phyloP scores from a whole-genome alignment of 2,888 invertebrate genomes.

The Hofmannophila pseudospretella region DNA sequence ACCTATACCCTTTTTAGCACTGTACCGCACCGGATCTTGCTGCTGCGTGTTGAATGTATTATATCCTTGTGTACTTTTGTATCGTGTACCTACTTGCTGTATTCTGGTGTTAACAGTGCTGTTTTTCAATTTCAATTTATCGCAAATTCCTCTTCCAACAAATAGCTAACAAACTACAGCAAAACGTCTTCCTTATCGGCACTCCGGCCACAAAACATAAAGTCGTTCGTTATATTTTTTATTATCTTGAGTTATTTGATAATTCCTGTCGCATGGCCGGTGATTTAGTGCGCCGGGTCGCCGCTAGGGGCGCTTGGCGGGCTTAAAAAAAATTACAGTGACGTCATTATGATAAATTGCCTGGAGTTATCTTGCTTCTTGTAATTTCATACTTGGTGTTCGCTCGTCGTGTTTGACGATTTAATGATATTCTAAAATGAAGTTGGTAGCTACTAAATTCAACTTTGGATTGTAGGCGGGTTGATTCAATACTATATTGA shows the following conservation, averaged over 20 bases:
- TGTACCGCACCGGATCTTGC: no score
- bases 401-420: conserved; percentile 16
- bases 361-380: conserved; percentile 33
- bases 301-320: conserved; percentile 36
- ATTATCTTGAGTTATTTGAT: conserved; percentile 70
- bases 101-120: no score
- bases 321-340: conserved; percentile 44
- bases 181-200: conserved; percentile 3
- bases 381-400: conserved; percentile 41
- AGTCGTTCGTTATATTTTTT: conserved; percentile 35
- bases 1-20: no score
- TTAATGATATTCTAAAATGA: neutral
- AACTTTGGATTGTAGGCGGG: no score
- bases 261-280: conserved; percentile 51
- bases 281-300: conserved; percentile 63
- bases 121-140: no score
- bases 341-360: conserved; percentile 64
- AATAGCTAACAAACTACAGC: no score
- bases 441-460: no score
- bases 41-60: no score
- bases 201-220: conserved; percentile 1
- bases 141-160: no score
- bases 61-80: no score
- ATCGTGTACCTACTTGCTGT: no score
- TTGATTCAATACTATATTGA: no score